phyloP scores from a whole-genome alignment of 2,113 vertebrate species.

The Heterotis niloticus region DNA sequence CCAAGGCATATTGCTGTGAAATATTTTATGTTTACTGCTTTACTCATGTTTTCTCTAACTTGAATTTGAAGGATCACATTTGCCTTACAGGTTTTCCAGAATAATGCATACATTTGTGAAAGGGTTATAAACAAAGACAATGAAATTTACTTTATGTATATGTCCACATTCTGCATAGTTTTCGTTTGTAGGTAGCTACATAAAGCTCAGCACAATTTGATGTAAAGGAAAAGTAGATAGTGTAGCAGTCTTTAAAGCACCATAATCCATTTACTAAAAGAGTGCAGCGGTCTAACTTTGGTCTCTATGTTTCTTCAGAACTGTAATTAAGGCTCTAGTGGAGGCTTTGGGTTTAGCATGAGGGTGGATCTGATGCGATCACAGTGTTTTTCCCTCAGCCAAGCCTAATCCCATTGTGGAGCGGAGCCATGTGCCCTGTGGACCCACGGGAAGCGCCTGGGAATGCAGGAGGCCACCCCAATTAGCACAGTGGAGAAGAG shows the following conservation, averaged over 20 bases:
- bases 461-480: constrained; percentile 69
- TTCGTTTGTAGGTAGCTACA: no score
- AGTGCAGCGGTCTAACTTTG: not conserved
- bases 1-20: no score
- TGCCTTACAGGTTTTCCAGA: no score
- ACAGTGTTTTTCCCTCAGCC: constrained; percentile 55
- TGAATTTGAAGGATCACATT: no score
- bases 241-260: constrained; percentile 13
- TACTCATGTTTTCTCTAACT: no score
- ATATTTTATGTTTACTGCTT: no score
- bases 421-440: constrained; percentile 52
- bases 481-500: constrained; percentile 68
- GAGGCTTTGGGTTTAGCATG: constrained; percentile 24
- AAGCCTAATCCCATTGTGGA: constrained; percentile 78
- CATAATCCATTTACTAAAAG: not conserved
- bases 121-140: no score
- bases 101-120: no score
- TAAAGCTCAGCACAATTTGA: no score
- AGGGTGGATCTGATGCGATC: constrained; percentile 73
- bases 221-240: not conserved
- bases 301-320: not conserved
- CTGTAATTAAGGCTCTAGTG: constrained; percentile 45
- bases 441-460: constrained; percentile 67
- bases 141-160: no score
- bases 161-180: no score